phyloP scores from a whole-genome alignment of 64 coral and sea anemone genomes.

The Montipora foliosa region DNA sequence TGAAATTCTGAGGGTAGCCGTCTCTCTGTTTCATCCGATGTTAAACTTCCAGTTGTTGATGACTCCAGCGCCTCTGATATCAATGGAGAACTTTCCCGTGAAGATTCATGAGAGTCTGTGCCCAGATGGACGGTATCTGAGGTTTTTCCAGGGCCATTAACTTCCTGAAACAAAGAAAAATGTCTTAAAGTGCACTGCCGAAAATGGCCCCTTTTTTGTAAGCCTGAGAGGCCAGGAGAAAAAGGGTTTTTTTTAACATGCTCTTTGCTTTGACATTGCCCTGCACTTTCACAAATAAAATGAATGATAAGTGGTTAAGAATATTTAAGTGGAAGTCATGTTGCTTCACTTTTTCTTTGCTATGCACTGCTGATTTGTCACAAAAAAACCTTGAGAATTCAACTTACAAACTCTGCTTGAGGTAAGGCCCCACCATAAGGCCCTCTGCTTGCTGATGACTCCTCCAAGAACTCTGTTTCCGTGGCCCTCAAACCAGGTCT shows the following conservation, averaged over 20 bases:
- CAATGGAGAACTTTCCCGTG: slow-evolving; percentile 8
- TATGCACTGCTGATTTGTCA: no score
- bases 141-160: no score
- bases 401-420: slow-evolving; percentile 11
- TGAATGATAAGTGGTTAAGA: no score
- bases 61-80: slow-evolving; percentile 17
- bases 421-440: not conserved
- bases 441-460: not conserved
- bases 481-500: not conserved
- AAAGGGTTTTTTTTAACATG: no score
- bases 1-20: not conserved
- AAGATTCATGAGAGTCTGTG: not conserved
- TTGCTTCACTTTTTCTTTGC: no score
- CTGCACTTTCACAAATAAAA: no score
- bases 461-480: not conserved
- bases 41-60: slow-evolving; percentile 14
- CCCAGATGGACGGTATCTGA: not conserved
- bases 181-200: no score
- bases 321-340: no score
- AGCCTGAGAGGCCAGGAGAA: no score
- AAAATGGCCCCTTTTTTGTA: no score
- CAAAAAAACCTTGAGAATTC: not conserved
- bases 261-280: no score
- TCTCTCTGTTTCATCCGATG: slow-evolving; percentile 17
- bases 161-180: not conserved